Evolutionary conservation across 2,113 vertebrate genomes (phyloP).

Genomic region (Rana temporaria): DNA sequence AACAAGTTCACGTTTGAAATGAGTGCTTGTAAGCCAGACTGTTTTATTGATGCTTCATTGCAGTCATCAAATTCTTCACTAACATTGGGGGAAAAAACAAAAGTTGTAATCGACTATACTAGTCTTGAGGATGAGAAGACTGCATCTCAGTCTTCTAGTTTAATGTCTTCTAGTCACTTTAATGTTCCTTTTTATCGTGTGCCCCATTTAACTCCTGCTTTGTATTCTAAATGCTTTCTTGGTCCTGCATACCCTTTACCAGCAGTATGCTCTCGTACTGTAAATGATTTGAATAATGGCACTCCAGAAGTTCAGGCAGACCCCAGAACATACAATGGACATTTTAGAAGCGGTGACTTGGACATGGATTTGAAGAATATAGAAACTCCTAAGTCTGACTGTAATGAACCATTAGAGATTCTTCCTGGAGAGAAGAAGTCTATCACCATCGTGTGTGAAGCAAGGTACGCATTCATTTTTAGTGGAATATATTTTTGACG

Average conservation of each 20-base stretch:
- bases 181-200: not conserved
- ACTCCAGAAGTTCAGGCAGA: not conserved
- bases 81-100: not conserved
- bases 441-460: slow-evolving; percentile 75
- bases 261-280: not conserved
- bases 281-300: not conserved
- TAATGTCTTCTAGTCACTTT: slow-evolving; percentile 52
- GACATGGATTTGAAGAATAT: not conserved
- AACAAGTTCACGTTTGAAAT: slow-evolving; percentile 79
- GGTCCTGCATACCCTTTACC: not conserved
- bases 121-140: not conserved
- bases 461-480: slow-evolving; percentile 63
- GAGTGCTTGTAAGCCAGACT: slow-evolving; percentile 27
- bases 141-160: slow-evolving; percentile 53
- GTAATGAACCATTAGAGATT: slow-evolving; percentile 64
- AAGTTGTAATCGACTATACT: not conserved
- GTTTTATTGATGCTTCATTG: not conserved
- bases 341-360: slow-evolving; percentile 23
- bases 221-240: not conserved
- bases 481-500: too few relatives aligned
- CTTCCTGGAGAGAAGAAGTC: slow-evolving; percentile 74
- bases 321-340: not conserved
- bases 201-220: not conserved
- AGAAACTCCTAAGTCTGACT: fast-evolving
- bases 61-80: not conserved